Evolutionary conservation across 2,797 vertebrate genomes (phyloP), one percentile per base, ranked within the genome.

Genomic region (Acipenser transmontanus): DNA sequence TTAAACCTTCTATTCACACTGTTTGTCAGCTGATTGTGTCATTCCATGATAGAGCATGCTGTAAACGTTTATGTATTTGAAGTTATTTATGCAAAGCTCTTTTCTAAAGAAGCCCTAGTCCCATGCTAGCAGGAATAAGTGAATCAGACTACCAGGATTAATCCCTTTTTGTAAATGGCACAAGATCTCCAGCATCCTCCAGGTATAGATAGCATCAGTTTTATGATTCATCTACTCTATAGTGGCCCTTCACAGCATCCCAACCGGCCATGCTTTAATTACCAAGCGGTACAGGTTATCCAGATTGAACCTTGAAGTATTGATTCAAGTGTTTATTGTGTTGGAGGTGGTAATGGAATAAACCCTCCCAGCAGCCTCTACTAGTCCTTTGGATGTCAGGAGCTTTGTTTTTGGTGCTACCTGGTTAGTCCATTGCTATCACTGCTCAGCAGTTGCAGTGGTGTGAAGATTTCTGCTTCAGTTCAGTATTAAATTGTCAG

Each of bases 381-480:
- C 56, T 34, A 34, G 13, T 50, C 12, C 11, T 54, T 14, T 47
- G 8, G 48, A 52, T 17, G 47, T 47, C 20, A 47, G n/a, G 8
- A 48, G 47, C 52, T 13, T 7, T 48, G 64, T 48, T 57, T 11
- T 57, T 57, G 54, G 54, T 57, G 12, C 54, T 12, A 12, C 11
- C 9, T 8, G 52, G n/a, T 13, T 49, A 66, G 59, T 59, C 64
- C 13, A 6, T 56, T 59, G 63, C 63, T 47, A 6, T 59, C 12
- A 48, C 12, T 48, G 9, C 47, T 49, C 6, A 13, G 54, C 64
- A 66, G 54, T 47, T 66, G 64, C 52, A 59, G 64, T 14, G 64
- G 59, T 66, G 54, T 56, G 47, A 66, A 8, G 54, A 13, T 49
- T 56, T 13, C 57, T n/a, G 17, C 59, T 54, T 65, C 13, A n/a